A percentile compares a stretch with the other conserved stretches of the same genome.
These are phyloP conservation scores for Bujurquina vittata DNA, from an alignment of 2,113 vertebrate species.

Conservation along the genomic window DNA sequence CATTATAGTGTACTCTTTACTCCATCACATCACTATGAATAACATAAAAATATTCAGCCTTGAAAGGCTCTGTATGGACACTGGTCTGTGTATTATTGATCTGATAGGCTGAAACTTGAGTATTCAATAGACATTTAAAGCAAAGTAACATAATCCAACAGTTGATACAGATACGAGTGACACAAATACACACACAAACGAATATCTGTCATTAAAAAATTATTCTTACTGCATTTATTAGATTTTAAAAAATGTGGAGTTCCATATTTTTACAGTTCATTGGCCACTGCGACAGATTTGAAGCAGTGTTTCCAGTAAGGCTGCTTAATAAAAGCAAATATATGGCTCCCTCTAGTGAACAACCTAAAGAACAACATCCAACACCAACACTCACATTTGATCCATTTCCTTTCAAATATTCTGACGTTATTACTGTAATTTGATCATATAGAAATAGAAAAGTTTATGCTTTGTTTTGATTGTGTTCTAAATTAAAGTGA, in stretches of 20 bases:
- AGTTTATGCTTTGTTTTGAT: neutral
- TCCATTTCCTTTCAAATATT: neutral
- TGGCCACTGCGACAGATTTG: neutral
- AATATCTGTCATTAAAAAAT: neutral
- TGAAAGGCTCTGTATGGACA: neutral
- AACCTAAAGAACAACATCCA: neutral
- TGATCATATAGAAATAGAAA: neutral
- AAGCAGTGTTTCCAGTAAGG: neutral
- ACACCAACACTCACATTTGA: fast-evolving
- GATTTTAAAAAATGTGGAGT: neutral
- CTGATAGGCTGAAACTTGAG: neutral
- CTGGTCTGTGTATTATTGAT: neutral
- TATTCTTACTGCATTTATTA: neutral
- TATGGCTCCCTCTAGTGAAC: slow-evolving; percentile 33
- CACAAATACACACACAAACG: neutral
- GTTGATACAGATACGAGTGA: no score
- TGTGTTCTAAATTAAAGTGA: neutral
- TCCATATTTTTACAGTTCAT: neutral
- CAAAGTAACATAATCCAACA: no score
- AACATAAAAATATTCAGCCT: neutral
- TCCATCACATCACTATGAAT: neutral
- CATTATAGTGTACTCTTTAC: neutral
- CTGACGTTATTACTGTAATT: neutral
- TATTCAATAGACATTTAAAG: neutral
- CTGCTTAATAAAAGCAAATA: neutral